These are phyloP conservation scores for Acestrorhynchus altus DNA, from an alignment of 2,797 vertebrate species.

Conservation along the genomic window DNA sequence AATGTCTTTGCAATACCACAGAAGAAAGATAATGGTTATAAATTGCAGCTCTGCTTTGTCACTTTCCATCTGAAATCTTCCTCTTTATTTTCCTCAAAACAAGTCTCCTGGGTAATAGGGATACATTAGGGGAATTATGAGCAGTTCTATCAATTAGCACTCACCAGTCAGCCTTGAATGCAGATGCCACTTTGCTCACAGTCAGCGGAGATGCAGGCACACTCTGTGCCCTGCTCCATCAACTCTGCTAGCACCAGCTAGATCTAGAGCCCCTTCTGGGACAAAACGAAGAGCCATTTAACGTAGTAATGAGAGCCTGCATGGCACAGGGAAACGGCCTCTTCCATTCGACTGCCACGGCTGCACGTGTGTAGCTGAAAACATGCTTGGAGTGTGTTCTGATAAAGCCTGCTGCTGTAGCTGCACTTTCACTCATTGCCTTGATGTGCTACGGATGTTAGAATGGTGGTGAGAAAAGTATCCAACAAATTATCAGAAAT, in stretches of 20 bases:
- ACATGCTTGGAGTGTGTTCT: neutral
- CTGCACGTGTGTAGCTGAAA: neutral
- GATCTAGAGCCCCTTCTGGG: conserved; percentile 3
- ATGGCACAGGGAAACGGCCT: conserved; percentile 26
- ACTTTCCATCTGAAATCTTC: conserved; percentile 43
- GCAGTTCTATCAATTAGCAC: conserved; percentile 52
- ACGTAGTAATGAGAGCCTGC: conserved; percentile 34
- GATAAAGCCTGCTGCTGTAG: conserved; percentile 1
- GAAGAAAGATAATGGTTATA: conserved; percentile 45
- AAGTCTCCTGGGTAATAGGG: conserved; percentile 15
- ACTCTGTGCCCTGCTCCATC: neutral
- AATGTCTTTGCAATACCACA: conserved; percentile 13
- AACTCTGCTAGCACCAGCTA: neutral
- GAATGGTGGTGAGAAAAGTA: conserved; percentile 8
- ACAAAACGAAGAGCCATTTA: conserved; percentile 39
- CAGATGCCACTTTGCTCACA: conserved; percentile 27
- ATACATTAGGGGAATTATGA: conserved; percentile 32
- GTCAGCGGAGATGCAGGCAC: conserved; percentile 10
- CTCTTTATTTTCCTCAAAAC: conserved; percentile 29
- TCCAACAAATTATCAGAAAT: conserved; percentile 23
- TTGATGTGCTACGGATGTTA: conserved; percentile 10
- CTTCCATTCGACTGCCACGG: conserved; percentile 6
- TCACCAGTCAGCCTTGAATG: conserved; percentile 42
- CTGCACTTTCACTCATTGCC: conserved; percentile 5
- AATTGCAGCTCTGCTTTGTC: conserved; percentile 39